phyloP scores from a whole-genome alignment of 2,888 invertebrate genomes.

The Eupithecia inturbata region DNA sequence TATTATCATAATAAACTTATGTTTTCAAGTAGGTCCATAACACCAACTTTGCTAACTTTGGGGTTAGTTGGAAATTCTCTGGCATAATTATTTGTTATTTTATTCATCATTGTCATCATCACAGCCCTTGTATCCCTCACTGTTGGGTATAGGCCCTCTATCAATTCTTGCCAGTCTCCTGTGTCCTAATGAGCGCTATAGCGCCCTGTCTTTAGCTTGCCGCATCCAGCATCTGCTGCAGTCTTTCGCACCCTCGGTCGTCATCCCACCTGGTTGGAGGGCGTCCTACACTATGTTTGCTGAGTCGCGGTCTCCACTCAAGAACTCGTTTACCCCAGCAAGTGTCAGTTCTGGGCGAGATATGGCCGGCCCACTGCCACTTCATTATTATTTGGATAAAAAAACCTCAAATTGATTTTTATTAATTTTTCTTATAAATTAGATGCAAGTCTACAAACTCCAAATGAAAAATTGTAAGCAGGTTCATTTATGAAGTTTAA shows the following conservation, averaged over 20 bases:
- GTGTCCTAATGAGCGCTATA: background rate
- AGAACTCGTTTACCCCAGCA: background rate
- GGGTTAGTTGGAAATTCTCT: background rate
- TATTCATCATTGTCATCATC: background rate
- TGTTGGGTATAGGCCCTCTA: background rate
- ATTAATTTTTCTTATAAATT: conserved; percentile 16
- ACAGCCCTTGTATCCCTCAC: background rate
- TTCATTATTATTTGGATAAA: background rate
- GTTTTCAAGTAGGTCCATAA: background rate
- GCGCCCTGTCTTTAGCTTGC: background rate
- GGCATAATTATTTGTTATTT: background rate
- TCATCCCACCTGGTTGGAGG: background rate
- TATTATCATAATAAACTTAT: background rate
- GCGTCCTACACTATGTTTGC: background rate
- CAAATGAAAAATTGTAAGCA: conserved; percentile 45
- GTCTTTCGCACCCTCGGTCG: background rate
- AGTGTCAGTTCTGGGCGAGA: background rate
- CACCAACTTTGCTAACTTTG: too few relatives aligned
- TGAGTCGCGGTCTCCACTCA: background rate
- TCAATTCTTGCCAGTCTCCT: background rate
- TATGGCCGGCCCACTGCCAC: background rate
- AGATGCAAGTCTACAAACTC: conserved; percentile 20
- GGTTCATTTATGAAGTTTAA: conserved; percentile 70
- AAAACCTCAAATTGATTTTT: background rate
- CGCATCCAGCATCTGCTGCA: background rate